Percentiles rank a stretch among this genome's conserved stretches.
Evolutionary conservation across 2,797 vertebrate genomes (phyloP).

Genomic region (Melanotaenia pygmaea): DNA sequence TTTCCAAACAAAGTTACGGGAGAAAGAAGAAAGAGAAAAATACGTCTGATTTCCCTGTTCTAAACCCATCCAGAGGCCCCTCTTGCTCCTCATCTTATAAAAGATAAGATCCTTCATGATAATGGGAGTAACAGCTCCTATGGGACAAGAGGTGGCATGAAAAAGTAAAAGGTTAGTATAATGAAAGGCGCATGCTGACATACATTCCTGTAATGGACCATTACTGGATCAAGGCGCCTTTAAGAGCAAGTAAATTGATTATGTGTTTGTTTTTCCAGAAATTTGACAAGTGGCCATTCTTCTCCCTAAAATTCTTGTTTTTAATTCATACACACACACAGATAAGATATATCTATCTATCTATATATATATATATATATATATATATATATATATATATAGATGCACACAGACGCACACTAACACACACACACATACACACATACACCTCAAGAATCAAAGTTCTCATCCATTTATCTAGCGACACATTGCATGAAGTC

Average conservation of each 20-base stretch:
- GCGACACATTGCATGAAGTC: too few species aligned
- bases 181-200: not conserved
- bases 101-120: not conserved
- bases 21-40: not conserved
- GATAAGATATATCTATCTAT: too few species aligned
- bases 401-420: too few species aligned
- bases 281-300: constrained; percentile 11
- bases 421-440: too few species aligned
- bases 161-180: not conserved
- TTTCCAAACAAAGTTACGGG: not conserved
- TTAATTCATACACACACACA: too few species aligned
- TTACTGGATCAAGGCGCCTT: constrained; percentile 6
- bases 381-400: too few species aligned
- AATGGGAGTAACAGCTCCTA: not conserved
- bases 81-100: not conserved
- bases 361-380: too few species aligned
- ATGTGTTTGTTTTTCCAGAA: constrained; percentile 22
- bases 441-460: too few species aligned
- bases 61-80: not conserved
- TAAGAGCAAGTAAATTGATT: constrained; percentile 32
- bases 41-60: not conserved
- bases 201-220: not conserved
- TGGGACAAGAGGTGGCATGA: not conserved
- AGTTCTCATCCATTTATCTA: too few species aligned
- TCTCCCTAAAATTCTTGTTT: too few species aligned